Base-by-base conservation (phyloP, 2,797 vertebrate species). In the Lates japonicus region DNA sequence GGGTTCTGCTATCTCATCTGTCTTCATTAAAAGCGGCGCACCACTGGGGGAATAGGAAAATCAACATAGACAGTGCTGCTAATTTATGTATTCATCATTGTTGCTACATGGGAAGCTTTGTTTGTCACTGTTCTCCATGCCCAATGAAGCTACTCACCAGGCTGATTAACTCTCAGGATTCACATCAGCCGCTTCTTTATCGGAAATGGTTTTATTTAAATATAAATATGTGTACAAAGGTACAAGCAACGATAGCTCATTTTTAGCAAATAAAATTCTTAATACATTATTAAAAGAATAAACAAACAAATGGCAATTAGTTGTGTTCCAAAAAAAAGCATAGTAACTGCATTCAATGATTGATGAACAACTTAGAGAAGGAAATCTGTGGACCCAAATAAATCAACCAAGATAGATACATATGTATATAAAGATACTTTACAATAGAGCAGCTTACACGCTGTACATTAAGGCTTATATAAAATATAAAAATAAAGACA, bases 201-300 rank as follows among this genome's bases (percentile, higher is more conserved):
- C 93, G 82, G 94, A 96, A 96, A 96, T 95, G 95, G 86, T 94
- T 96, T 96, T 96, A 96, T 96, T 96, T 96, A 95, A 96, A 96
- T 96, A 96, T 96, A 96, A 96, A 96, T 96, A 96, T 96, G 96
- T 96, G 95, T 96, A 96, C 96, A 96, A 96, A 96, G 95, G 94
- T 95, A 96, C 96, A 95, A 96, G 96, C 96, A 95, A 96, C 92
- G 90, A 90, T 94, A 94, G 95, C 93, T 96, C 91, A 82, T 94
- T 94, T 94, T 94, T 94, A 95, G 94, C 95, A 96, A 96, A 95
- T 95, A 93, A 96, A 95, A 90, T 88, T 90, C 90, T 95, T 91
- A 92, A 94, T 95, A 94, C 95, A 93, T 94, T 93, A 94, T 95
- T 89, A 90, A 92, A 94, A 94, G 90, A 94, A 95, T 84, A 82